Base-by-base conservation (phyloP, 2,888 invertebrate genomes). In the Neoascia interrupta region DNA sequence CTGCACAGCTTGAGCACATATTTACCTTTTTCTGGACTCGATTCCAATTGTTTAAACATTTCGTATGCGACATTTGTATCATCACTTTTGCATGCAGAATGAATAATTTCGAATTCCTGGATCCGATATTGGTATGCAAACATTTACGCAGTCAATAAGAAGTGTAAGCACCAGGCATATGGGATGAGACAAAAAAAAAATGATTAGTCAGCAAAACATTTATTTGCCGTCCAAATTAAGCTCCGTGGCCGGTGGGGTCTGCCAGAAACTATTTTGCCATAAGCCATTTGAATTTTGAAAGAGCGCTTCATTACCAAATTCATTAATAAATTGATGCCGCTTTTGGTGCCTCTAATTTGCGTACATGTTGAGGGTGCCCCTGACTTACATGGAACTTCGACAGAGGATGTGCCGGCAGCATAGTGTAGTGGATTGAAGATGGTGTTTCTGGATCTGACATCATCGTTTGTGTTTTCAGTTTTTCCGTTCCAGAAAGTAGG, bases 361-460 rank as follows among this genome's bases (percentile, higher is more conserved):
- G 11, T 26, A 31, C 43, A 28, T 53, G 61, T 37, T 61, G 39
- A 36, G 63, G 61, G 70, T 53, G 53, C 54, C 41, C 54, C 61
- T 21, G 43, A 10, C 51, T 36, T 43, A 36, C 69, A 43, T 51
- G 45, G 37, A 10, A 11, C 15, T 39, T 1, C 23, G 34, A 28
- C 49, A 53, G 47, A 72, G 63, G 56, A 61, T 56, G 63, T 72
- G 19, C 41, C 49, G 39, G 34, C 11, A 31, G 8, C 23, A n/a
- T 54, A 49, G 41, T 64, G 54, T 64, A 56, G 64, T 66, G 60
- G 37, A 21, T 53, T 31, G 34, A 51, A 58, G 58, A 51, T 51
- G 73, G 66, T 66, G 53, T 60, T 58, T n/a, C n/a, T n/a, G n/a
- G n/a, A n/a, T 60, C 66, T 74, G 73, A 74, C 73, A 74, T 66